These are phyloP conservation scores for Cepaea hortensis DNA, from an alignment of 2,888 invertebrate genomes.

Conservation along the genomic window DNA sequence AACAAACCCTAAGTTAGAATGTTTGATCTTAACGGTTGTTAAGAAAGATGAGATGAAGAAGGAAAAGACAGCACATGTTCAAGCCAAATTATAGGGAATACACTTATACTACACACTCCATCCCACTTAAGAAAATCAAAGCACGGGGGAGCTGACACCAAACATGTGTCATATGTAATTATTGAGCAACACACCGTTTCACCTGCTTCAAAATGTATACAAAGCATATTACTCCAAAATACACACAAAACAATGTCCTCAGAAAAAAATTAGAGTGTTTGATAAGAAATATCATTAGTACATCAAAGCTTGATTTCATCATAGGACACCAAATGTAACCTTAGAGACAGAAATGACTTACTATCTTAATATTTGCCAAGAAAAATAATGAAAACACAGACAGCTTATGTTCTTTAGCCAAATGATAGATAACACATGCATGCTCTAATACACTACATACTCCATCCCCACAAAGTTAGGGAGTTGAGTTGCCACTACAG, in stretches of 20 bases:
- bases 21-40: background rate
- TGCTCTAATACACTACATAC: no score
- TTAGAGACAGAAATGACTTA: background rate
- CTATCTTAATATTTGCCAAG: background rate
- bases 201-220: no score
- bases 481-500: no score
- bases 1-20: background rate
- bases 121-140: no score
- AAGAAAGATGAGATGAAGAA: background rate
- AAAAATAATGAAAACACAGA: background rate
- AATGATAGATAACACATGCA: no score
- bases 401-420: background rate
- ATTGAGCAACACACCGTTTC: no score
- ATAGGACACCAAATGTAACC: background rate
- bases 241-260: background rate
- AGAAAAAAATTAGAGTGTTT: slow-evolving; percentile 17
- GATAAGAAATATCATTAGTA: background rate
- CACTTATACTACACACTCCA: no score
- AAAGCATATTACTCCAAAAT: no score
- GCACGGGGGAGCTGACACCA: no score
- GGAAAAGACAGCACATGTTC: background rate
- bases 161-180: no score
- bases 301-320: background rate
- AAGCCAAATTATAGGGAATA: no score
- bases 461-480: no score